phyloP scores from a whole-genome alignment of 2,797 vertebrate genomes.

The Parotocinclus haroldoi region DNA sequence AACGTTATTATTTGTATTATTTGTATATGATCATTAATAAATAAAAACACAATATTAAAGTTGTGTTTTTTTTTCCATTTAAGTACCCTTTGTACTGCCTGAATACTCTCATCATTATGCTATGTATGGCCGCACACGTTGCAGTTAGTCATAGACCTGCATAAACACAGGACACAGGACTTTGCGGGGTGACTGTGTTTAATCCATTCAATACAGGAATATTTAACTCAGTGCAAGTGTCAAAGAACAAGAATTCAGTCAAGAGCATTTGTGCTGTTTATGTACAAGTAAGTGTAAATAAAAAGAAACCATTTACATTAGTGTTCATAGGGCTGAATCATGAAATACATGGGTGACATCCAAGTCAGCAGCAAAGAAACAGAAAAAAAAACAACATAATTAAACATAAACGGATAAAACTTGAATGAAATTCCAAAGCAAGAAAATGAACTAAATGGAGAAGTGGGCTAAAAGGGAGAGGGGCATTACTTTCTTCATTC shows the following conservation, averaged over 20 bases:
- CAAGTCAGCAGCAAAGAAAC: conserved; percentile 54
- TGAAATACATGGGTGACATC: conserved; percentile 28
- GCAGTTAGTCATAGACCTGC: too few relatives aligned
- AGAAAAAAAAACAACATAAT: conserved; percentile 31
- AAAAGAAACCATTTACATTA: conserved; percentile 30
- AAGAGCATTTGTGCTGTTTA: conserved; percentile 57
- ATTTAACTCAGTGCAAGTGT: conserved; percentile 73
- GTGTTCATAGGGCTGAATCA: conserved; percentile 37
- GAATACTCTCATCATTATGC: too few relatives aligned
- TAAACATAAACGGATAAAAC: conserved; percentile 20
- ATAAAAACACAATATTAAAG: too few relatives aligned
- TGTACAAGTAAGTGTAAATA: conserved; percentile 60
- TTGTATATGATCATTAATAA: too few relatives aligned
- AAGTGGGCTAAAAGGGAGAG: conserved; percentile 25
- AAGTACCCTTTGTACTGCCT: too few relatives aligned
- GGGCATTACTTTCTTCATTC: conserved; percentile 74
- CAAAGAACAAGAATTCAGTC: conserved; percentile 62
- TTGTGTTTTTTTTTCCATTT: too few relatives aligned
- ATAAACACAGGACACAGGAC: conserved; percentile 33
- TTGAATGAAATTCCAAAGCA: conserved; percentile 30
- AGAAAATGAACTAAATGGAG: conserved; percentile 33
- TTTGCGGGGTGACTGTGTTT: conserved; percentile 60
- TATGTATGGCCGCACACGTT: too few relatives aligned
- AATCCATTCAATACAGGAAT: conserved; percentile 67
- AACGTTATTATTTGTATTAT: too few relatives aligned